These are phyloP conservation scores for Acrobasis repandana DNA, from an alignment of 2,888 invertebrate species.

Conservation along the genomic window DNA sequence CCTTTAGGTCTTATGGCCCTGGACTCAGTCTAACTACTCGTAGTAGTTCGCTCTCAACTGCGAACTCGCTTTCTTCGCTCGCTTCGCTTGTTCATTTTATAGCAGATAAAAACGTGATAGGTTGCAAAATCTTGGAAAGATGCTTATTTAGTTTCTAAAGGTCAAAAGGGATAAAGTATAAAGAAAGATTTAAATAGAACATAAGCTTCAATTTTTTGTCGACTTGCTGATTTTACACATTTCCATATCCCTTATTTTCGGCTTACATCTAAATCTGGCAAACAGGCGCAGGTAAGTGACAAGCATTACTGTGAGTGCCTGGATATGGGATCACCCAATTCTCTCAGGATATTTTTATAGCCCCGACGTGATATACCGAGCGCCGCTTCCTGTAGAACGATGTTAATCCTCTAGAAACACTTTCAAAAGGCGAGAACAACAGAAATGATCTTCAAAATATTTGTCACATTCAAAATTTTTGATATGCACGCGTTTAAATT, in stretches of 20 bases:
- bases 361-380: background rate
- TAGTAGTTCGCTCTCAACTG: no score
- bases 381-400: background rate
- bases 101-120: no score
- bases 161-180: no score
- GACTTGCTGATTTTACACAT: background rate
- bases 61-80: no score
- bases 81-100: no score
- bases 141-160: no score
- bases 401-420: background rate
- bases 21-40: no score
- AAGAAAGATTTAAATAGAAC: no score
- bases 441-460: background rate
- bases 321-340: slow-evolving; percentile 1
- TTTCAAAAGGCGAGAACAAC: background rate
- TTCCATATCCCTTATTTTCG: background rate
- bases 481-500: background rate
- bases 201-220: background rate
- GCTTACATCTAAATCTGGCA: slow-evolving; percentile 2
- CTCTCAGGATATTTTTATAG: background rate
- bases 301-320: background rate
- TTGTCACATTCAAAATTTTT: background rate
- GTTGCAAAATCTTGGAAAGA: no score
- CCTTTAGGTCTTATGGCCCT: no score
- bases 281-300: background rate